Evolutionary conservation across 2,797 vertebrate species (phyloP), one percentile per base, ranked within the genome.

Genomic region (Sebastiscus tertius): DNA sequence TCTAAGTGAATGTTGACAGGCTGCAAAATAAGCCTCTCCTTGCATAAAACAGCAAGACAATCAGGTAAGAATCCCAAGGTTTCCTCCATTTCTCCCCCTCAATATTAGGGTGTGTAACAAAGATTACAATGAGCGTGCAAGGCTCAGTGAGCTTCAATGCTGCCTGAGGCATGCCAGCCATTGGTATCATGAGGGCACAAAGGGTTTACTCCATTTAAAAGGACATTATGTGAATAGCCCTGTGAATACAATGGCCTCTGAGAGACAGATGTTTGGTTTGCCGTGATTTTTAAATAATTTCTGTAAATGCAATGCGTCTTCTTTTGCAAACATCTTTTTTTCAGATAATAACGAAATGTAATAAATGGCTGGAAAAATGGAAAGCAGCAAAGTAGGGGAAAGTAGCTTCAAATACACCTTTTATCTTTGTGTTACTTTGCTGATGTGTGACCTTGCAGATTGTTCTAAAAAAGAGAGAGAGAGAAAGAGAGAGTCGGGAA

Each of bases 361-460:
- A 79, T 84, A 70, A 80, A 69, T 63, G 31, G 60, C 27, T 39
- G n/a, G 27, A 10, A 56, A 84, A 79, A 65, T 34, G 27, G 29
- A 81, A 66, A 49, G 49, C 65, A 78, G 49, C 33, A 68, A 61
- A 62, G 16, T 26, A 63, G 27, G 33, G 56, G 86, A 65, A 85
- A 76, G 89, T 61, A 74, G 46, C 33, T 79, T 82, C n/a, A 76
- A 67, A 87, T 73, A 54, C 76, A 70, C 58, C 22, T 72, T 55
- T 33, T 34, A 18, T 68, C 27, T 31, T 76, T 75, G 70, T 81
- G 52, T 63, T 76, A 71, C 81, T 83, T 75, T 83, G 72, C 26
- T 59, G 60, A 79, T 83, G 76, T 83, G 68, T 90, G 88, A 88
- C 86, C 80, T 91, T 90, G 83, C 71, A 77, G 11, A 71, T 75